These are phyloP conservation scores for Podiceps cristatus DNA, from an alignment of 2,113 vertebrate species.

Conservation along the genomic window DNA sequence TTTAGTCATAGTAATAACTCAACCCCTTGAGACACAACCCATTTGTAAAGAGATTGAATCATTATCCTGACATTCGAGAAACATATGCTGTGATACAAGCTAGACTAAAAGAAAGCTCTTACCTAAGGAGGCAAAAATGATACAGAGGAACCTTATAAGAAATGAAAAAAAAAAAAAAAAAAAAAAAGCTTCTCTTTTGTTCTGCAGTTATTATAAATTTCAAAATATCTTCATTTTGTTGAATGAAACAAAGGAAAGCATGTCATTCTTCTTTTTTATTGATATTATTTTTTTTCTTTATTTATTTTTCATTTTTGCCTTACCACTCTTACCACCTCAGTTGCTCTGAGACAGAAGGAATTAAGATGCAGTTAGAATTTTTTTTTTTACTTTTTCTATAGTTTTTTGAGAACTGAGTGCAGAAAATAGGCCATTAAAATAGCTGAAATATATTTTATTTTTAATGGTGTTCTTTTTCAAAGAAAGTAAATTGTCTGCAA, in stretches of 20 bases:
- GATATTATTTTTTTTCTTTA: no score
- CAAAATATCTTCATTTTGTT: background rate
- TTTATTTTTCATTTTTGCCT: no score
- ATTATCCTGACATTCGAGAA: background rate
- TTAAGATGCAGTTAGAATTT: background rate
- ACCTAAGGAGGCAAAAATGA: background rate
- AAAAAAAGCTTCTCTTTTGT: rapidly evolving
- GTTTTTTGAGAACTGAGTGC: background rate
- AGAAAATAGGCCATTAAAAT: background rate
- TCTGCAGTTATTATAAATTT: background rate
- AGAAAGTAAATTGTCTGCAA: background rate
- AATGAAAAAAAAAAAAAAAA: no score
- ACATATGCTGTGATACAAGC: background rate
- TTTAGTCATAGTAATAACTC: constrained; percentile 27
- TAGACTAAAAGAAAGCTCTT: background rate
- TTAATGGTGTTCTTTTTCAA: background rate
- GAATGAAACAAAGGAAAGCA: background rate
- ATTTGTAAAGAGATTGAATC: background rate
- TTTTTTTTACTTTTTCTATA: rapidly evolving
- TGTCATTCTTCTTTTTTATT: rapidly evolving
- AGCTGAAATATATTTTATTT: background rate
- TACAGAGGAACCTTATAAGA: background rate
- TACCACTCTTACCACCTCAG: background rate
- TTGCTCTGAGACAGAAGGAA: background rate
- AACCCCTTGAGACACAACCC: background rate